Evolutionary conservation across 2,797 vertebrate species (phyloP), one percentile per base, ranked within the genome.

Genomic region (Acanthurus lineatus): DNA sequence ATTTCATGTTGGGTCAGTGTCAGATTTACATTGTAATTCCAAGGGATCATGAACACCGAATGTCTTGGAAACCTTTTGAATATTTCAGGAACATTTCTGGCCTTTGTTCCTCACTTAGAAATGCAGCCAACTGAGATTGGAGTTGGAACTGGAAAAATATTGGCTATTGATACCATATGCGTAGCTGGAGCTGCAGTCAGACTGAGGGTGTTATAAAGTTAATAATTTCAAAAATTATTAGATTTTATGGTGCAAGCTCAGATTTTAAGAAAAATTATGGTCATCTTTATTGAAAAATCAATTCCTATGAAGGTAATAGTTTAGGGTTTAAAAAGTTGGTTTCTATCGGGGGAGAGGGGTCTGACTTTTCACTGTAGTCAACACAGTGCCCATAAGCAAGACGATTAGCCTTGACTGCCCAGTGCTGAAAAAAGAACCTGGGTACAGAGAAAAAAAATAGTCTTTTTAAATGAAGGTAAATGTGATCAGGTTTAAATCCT

Each of bases 111-210:
- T 67, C 45, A 28, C 25, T 42, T 32, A 44, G 62, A 84, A 53
- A 73, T 56, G 48, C 68, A 73, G 84, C 82, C 90, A 88, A 85
- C 45, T 75, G 52, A 54, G 61, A 83, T 20, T 79, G 61, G 56
- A 73, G 59, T 20, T 86, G 72, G 64, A 84, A 61, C 14, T 49
- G 51, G 49, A 73, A 62, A 85, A 69, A 84, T 59, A 6, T 42
- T 49, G 52, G 48, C 59, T 81, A 88, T 83, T 85, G 59, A 66
- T 81, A 77, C 79, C 70, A 86, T 77, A 76, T 80, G 69, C 9
- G 6, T 53, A 47, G 62, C 79, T 75, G 28, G 4, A 77, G 28
- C 61, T 63, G 35, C 51, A 56, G 64, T 73, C 60, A 73, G 32
- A 78, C 60, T 73, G 49, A 87, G 62, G 38, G 61, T 70, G 75